Conservation (phyloP, 2,888 invertebrate genomes). For the Arrhopalites spinosus region DNA sequence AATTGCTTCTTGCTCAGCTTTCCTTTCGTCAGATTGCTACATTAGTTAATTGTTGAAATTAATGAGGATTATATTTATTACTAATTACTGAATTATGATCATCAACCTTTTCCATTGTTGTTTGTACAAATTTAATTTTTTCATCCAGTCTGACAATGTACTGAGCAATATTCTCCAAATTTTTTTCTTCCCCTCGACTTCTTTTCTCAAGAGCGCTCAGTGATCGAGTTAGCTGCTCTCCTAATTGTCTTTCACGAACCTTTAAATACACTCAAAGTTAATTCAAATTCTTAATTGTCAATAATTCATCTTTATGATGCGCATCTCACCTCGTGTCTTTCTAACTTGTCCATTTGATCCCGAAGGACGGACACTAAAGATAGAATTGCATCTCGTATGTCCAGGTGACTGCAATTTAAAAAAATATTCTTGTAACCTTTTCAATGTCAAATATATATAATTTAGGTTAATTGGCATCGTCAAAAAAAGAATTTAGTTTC, state of each 20-base stretch:
- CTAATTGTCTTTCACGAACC: slow-evolving; percentile 75
- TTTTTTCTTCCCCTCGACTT: slow-evolving; percentile 68
- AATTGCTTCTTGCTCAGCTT: slow-evolving; percentile 34
- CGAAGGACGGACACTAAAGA: slow-evolving; percentile 80
- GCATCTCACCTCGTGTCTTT: slow-evolving; percentile 71
- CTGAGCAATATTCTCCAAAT: slow-evolving; percentile 66
- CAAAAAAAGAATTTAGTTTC: too few species aligned
- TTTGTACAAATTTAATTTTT: slow-evolving; percentile 63
- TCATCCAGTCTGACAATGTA: slow-evolving; percentile 75
- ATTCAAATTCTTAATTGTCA: too few species aligned
- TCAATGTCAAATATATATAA: too few species aligned
- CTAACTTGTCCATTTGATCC: slow-evolving; percentile 78
- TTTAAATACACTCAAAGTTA: too few species aligned
- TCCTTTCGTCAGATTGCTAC: slow-evolving; percentile 44
- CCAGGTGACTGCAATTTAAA: slow-evolving; percentile 65
- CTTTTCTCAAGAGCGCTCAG: slow-evolving; percentile 71
- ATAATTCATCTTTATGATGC: too few species aligned
- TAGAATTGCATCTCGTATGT: slow-evolving; percentile 77
- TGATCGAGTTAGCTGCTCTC: slow-evolving; percentile 79
- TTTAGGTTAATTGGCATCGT: too few species aligned
- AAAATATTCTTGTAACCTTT: background rate
- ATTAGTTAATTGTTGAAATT: background rate
- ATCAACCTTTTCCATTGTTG: slow-evolving; percentile 47
- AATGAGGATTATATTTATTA: background rate
- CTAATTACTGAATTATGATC: background rate